These are phyloP conservation scores for Eupristina koningsbergeri DNA, from an alignment of 1,140 invertebrate genomes.

Conservation along the genomic window DNA sequence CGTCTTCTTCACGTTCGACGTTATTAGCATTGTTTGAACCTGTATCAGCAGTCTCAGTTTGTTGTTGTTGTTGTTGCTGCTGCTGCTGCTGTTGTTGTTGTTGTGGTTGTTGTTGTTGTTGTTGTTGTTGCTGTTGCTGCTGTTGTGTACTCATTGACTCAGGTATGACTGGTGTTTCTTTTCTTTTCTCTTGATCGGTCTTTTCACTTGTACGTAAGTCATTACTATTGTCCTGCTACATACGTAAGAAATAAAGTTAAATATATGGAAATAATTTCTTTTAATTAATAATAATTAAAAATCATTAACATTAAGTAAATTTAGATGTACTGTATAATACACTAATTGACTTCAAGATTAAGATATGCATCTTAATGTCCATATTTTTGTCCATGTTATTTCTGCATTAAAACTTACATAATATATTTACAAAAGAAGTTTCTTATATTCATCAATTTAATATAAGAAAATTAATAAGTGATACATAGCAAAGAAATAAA, in stretches of 20 bases:
- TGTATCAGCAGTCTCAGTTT: neutral
- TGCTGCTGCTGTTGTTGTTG: slow-evolving; percentile 17
- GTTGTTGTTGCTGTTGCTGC: slow-evolving; percentile 13
- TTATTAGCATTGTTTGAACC: neutral
- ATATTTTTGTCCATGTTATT: too few relatives aligned
- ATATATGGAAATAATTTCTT: too few relatives aligned
- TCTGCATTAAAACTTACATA: too few relatives aligned
- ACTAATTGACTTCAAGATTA: too few relatives aligned
- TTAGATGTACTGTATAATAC: too few relatives aligned
- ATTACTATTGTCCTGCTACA: slow-evolving; percentile 1
- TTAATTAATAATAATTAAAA: too few relatives aligned
- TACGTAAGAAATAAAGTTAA: neutral
- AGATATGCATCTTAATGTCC: too few relatives aligned
- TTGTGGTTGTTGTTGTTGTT: slow-evolving; percentile 1
- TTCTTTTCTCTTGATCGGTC: slow-evolving; percentile 29
- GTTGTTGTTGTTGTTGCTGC: neutral
- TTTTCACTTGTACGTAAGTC: slow-evolving; percentile 36
- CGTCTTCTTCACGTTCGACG: slow-evolving; percentile 29
- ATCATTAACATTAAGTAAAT: too few relatives aligned
- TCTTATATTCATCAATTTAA: too few relatives aligned
- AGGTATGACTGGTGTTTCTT: slow-evolving; percentile 11
- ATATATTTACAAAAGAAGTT: too few relatives aligned
- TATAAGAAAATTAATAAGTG: too few relatives aligned
- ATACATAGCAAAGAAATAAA: neutral
- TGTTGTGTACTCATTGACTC: neutral